A percentile compares a stretch with the other conserved stretches of the same genome.
Conservation (phyloP, 2,888 invertebrate genomes). For the Stenotaenia linearis region DNA sequence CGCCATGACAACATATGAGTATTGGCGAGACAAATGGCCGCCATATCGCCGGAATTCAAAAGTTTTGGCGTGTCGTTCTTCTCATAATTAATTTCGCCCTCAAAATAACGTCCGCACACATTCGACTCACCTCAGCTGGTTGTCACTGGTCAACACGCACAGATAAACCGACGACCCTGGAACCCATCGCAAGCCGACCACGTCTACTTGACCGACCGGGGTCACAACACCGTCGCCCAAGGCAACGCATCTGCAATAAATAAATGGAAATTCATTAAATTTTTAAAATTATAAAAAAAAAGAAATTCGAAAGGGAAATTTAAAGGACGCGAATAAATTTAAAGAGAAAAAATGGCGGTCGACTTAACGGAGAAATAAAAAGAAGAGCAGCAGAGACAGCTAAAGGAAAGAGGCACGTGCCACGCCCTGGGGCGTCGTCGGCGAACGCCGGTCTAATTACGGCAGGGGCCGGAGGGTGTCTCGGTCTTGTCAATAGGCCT, state of each 20-base stretch:
- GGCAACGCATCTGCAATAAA: slow-evolving; percentile 47
- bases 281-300: slow-evolving; percentile 59
- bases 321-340: not conserved
- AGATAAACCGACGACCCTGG: slow-evolving; percentile 72
- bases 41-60: slow-evolving; percentile 26
- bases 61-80: slow-evolving; percentile 26
- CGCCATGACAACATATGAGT: slow-evolving; percentile 26
- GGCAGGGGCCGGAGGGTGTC: slow-evolving; percentile 21
- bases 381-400: not conserved
- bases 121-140: slow-evolving; percentile 64
- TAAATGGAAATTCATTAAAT: slow-evolving; percentile 54
- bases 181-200: slow-evolving; percentile 71
- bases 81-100: slow-evolving; percentile 4
- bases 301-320: not conserved
- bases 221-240: not conserved
- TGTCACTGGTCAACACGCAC: slow-evolving; percentile 75
- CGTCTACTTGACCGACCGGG: slow-evolving; percentile 33
- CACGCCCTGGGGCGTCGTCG: slow-evolving; percentile 26
- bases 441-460: slow-evolving; percentile 24
- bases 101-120: slow-evolving; percentile 9
- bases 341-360: slow-evolving; percentile 40
- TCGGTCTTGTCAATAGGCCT: slow-evolving; percentile 24
- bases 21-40: slow-evolving; percentile 26
- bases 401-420: not conserved
- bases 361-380: not conserved